Evolutionary conservation across 2,113 vertebrate genomes (phyloP).

Genomic region (Rhizomys pruinosus): DNA sequence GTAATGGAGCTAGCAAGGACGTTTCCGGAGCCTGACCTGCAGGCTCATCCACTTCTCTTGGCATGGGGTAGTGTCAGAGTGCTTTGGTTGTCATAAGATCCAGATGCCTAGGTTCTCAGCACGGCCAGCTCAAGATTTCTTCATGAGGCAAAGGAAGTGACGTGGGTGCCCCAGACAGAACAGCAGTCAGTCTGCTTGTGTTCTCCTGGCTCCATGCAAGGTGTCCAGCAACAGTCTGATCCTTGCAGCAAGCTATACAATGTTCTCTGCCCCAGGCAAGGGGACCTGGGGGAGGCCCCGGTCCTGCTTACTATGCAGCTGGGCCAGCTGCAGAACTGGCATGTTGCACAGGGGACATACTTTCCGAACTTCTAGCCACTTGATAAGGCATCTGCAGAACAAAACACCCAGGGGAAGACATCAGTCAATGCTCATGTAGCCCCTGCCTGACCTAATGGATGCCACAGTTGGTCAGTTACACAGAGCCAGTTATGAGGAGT

Average conservation of each 20-base stretch:
- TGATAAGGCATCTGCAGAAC: constrained; percentile 96
- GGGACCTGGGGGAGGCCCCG: constrained; percentile 90
- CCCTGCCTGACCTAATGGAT: background rate
- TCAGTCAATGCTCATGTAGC: background rate
- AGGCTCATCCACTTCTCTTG: constrained; percentile 49
- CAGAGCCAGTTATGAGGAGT: background rate
- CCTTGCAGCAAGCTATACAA: constrained; percentile 88
- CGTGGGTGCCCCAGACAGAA: constrained; percentile 45
- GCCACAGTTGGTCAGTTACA: background rate
- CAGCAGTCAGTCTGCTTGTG: constrained; percentile 52
- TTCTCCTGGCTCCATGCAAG: constrained; percentile 74
- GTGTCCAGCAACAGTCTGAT: constrained; percentile 18
- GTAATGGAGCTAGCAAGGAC: constrained; percentile 67
- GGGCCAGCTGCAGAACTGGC: constrained; percentile 96
- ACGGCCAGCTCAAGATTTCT: constrained; percentile 60
- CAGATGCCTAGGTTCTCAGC: constrained; percentile 65
- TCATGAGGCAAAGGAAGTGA: constrained; percentile 75
- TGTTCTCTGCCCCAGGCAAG: constrained; percentile 94
- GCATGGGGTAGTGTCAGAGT: constrained; percentile 82
- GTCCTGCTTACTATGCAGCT: constrained; percentile 92
- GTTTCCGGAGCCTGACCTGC: constrained; percentile 64
- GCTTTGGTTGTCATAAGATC: constrained; percentile 91
- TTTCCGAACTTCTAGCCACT: constrained; percentile 99
- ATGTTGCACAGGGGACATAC: constrained; percentile 99
- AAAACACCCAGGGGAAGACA: background rate